A percentile compares a stretch with the other conserved stretches of the same genome.
These are phyloP conservation scores for Montipora foliosa DNA, from an alignment of 64 coral and sea anemone genomes.

Conservation along the genomic window DNA sequence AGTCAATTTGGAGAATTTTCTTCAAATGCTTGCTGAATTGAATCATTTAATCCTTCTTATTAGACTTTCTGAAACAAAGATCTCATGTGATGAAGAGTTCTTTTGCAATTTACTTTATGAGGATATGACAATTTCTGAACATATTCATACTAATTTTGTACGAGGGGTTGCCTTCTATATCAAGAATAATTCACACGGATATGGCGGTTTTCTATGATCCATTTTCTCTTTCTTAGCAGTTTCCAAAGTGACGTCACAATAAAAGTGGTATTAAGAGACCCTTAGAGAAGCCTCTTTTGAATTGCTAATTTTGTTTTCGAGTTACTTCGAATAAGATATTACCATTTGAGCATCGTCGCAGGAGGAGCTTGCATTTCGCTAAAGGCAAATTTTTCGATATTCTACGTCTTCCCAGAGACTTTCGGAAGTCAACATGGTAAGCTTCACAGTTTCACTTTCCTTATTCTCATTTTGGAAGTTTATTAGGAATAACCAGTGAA, in stretches of 20 bases:
- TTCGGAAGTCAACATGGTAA: slow-evolving; percentile 1
- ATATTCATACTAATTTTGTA: too few relatives aligned
- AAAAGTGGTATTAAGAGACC: too few relatives aligned
- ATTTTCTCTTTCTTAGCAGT: background rate
- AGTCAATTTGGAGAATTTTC: too few relatives aligned
- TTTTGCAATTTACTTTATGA: too few relatives aligned
- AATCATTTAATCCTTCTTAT: too few relatives aligned
- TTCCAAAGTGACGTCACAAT: background rate
- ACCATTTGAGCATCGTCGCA: slow-evolving; percentile 1
- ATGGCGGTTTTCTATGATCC: background rate
- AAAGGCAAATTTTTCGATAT: background rate
- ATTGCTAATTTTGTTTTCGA: slow-evolving; percentile 50
- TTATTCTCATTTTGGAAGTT: background rate
- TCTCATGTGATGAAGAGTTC: too few relatives aligned
- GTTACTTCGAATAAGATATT: background rate
- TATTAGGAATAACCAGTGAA: background rate
- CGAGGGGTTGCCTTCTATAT: too few relatives aligned
- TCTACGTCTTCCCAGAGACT: too few relatives aligned
- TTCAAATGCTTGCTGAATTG: too few relatives aligned
- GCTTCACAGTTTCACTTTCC: background rate
- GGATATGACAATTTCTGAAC: too few relatives aligned
- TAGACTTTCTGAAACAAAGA: too few relatives aligned
- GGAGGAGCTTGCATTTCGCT: background rate
- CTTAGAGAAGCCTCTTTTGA: background rate
- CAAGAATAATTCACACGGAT: too few relatives aligned